These are phyloP conservation scores for Mesorhabditis spiculigera DNA, from an alignment of 2,888 invertebrate species.

Conservation along the genomic window DNA sequence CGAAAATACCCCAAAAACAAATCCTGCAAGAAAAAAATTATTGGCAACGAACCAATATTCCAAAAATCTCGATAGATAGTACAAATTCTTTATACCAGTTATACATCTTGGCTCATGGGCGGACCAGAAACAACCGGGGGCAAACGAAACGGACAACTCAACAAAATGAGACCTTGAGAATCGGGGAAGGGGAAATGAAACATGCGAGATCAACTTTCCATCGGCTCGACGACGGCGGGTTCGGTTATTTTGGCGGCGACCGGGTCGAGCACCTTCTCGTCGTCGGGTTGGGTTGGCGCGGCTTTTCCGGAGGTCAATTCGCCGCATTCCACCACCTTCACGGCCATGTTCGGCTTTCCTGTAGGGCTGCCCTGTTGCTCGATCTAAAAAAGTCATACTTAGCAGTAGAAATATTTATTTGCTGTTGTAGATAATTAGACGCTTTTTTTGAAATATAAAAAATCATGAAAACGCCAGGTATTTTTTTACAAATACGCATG, in stretches of 20 bases:
- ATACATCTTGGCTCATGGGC: too few relatives aligned
- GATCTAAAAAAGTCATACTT: neutral
- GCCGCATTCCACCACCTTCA: conserved; percentile 50
- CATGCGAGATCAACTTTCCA: conserved; percentile 6
- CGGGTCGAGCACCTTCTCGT: neutral
- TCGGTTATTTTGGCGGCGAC: conserved; percentile 6
- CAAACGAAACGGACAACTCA: too few relatives aligned
- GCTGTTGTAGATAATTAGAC: too few relatives aligned
- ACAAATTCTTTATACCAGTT: too few relatives aligned
- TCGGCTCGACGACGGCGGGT: conserved; percentile 5
- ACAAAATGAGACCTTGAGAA: too few relatives aligned
- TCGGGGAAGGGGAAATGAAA: neutral
- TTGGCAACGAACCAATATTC: too few relatives aligned
- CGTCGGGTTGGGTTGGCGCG: conserved; percentile 12
- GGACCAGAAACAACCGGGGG: too few relatives aligned
- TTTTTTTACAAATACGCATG: conserved; percentile 1
- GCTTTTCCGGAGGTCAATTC: conserved; percentile 35
- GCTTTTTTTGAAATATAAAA: neutral
- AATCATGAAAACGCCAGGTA: neutral
- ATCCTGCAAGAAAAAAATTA: neutral
- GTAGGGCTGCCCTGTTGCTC: conserved; percentile 38
- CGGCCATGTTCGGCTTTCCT: conserved; percentile 53
- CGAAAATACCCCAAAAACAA: neutral
- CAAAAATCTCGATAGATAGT: too few relatives aligned
- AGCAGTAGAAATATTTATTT: too few relatives aligned